These are phyloP conservation scores for Lithobates sylvaticus DNA, from an alignment of 2,797 vertebrate genomes.

Conservation along the genomic window DNA sequence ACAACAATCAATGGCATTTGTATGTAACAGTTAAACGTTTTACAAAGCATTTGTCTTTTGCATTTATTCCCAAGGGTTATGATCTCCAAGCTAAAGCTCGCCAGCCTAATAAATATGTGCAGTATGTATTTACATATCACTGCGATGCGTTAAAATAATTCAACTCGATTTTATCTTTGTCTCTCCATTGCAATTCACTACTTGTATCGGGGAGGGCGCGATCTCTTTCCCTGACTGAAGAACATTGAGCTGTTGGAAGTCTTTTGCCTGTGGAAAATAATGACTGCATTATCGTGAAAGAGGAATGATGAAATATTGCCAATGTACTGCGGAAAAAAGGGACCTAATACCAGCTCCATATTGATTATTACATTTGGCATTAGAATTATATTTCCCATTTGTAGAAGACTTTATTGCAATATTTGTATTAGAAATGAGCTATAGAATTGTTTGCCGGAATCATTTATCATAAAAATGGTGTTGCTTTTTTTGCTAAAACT, in stretches of 20 bases:
- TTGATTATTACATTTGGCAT: slow-evolving; percentile 48
- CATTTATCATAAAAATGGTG: slow-evolving; percentile 14
- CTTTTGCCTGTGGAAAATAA: slow-evolving; percentile 28
- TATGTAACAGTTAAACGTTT: slow-evolving; percentile 57
- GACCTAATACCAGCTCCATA: slow-evolving; percentile 27
- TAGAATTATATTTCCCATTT: slow-evolving; percentile 36
- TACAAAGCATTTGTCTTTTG: slow-evolving; percentile 62
- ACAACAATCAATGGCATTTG: no score
- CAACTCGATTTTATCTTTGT: slow-evolving; percentile 64
- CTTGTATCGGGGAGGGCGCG: slow-evolving; percentile 64
- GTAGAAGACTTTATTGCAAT: slow-evolving; percentile 24
- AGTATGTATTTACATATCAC: slow-evolving; percentile 67
- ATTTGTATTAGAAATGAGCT: slow-evolving; percentile 46
- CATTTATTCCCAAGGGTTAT: slow-evolving; percentile 70
- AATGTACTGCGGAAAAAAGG: not conserved
- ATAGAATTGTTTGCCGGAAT: not conserved
- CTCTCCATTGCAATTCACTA: slow-evolving; percentile 56
- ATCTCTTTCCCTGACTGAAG: slow-evolving; percentile 46
- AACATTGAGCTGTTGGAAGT: slow-evolving; percentile 29
- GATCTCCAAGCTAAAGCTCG: slow-evolving; percentile 65
- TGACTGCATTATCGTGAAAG: slow-evolving; percentile 29
- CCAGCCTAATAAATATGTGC: slow-evolving; percentile 64
- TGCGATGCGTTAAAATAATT: slow-evolving; percentile 63
- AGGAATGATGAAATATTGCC: not conserved
- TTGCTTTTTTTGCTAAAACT: not conserved